These are phyloP conservation scores for Callinectes sapidus DNA, from an alignment of 2,888 invertebrate genomes.

Conservation along the genomic window DNA sequence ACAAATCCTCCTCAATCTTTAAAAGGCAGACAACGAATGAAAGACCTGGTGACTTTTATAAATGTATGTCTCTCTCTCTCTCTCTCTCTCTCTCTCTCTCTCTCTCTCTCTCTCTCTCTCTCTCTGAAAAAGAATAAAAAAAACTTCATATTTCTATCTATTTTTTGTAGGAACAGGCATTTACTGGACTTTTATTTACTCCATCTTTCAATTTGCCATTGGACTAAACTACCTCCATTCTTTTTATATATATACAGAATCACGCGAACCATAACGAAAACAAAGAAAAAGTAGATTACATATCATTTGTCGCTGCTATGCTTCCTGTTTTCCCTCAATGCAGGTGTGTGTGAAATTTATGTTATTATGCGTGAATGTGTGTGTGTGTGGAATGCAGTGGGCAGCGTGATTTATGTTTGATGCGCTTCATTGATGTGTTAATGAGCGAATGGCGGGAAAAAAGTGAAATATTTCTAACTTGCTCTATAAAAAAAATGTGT, in stretches of 20 bases:
- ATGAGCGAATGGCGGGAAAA: not conserved
- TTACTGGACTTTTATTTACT: no score
- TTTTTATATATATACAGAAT: no score
- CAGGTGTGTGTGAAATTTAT: not conserved
- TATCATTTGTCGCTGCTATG: not conserved
- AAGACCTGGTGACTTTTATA: not conserved
- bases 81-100: not conserved
- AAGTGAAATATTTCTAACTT: not conserved
- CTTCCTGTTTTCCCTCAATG: not conserved
- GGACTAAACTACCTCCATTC: no score
- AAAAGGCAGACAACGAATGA: constrained; percentile 15
- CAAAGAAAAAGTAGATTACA: not conserved
- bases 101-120: no score
- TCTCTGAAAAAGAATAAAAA: no score
- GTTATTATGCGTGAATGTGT: not conserved
- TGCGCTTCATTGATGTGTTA: not conserved
- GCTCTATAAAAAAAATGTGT: not conserved
- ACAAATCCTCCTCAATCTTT: not conserved
- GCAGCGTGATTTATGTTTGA: not conserved
- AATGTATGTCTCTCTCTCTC: not conserved
- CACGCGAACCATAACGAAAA: not conserved
- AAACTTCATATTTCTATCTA: no score
- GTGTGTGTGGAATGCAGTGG: not conserved
- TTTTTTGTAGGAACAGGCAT: no score
- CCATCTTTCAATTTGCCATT: no score